phyloP scores from a whole-genome alignment of 2,888 invertebrate species.

The Timema podura region DNA sequence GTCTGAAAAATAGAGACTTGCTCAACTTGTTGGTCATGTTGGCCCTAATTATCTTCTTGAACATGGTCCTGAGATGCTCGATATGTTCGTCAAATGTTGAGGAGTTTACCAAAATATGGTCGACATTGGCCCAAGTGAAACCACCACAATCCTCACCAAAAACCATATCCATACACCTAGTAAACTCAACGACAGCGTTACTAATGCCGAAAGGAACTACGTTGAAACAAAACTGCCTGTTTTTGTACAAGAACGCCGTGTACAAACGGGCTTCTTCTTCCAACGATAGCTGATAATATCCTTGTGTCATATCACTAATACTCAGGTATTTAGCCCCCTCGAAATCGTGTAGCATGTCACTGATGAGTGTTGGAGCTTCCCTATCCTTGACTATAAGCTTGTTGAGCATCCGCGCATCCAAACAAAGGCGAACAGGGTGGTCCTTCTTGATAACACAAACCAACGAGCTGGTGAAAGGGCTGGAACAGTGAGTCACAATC shows the following conservation, averaged over 20 bases:
- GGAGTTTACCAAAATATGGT: background rate
- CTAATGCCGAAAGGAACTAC: conserved; percentile 29
- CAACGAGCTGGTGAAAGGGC: background rate
- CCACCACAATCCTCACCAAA: background rate
- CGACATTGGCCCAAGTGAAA: background rate
- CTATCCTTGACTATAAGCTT: conserved; percentile 25
- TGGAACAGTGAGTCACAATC: background rate
- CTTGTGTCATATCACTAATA: conserved; percentile 27
- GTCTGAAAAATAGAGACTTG: conserved; percentile 13
- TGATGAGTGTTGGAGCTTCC: conserved; percentile 26
- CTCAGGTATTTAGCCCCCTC: conserved; percentile 21
- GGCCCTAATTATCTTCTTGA: background rate
- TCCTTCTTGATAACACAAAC: conserved; percentile 27
- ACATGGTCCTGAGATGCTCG: background rate
- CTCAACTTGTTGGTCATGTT: conserved; percentile 8
- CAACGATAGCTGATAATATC: conserved; percentile 32
- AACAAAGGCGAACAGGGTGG: conserved; percentile 23
- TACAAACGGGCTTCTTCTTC: conserved; percentile 23
- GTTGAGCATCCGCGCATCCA: conserved; percentile 24
- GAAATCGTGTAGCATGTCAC: conserved; percentile 25
- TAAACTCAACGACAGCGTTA: conserved; percentile 11
- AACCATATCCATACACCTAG: background rate
- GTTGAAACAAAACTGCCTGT: conserved; percentile 25
- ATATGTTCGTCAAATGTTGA: conserved; percentile 6
- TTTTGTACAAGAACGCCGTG: conserved; percentile 29